A percentile compares a stretch with the other conserved stretches of the same genome.
phyloP scores from a whole-genome alignment of 2,888 invertebrate genomes.

The Oligia latruncula region DNA sequence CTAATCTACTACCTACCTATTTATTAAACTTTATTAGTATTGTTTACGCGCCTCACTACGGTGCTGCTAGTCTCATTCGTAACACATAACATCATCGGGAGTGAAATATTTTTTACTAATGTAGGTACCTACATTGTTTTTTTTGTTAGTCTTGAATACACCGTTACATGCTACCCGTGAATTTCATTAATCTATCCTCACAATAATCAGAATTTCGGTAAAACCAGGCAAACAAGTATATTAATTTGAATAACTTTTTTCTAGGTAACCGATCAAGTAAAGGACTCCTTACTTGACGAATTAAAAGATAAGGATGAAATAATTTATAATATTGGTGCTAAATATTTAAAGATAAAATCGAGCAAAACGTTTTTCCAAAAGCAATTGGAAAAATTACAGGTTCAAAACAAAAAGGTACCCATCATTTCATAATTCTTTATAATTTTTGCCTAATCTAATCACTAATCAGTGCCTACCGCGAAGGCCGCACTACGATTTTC shows the following conservation, averaged over 20 bases:
- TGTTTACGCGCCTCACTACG: too few relatives aligned
- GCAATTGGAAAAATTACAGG: constrained; percentile 77
- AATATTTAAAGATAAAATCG: constrained; percentile 73
- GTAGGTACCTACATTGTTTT: too few relatives aligned
- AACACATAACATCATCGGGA: too few relatives aligned
- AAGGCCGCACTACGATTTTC: background rate
- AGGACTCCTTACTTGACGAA: constrained; percentile 63
- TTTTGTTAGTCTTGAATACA: too few relatives aligned
- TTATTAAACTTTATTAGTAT: background rate
- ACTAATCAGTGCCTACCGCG: too few relatives aligned
- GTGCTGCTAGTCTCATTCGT: too few relatives aligned
- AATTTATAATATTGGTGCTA: constrained; percentile 72
- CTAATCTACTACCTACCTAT: background rate
- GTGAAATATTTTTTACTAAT: too few relatives aligned
- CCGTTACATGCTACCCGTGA: too few relatives aligned
- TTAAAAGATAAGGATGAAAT: constrained; percentile 71
- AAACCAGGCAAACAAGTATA: too few relatives aligned
- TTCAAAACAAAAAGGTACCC: constrained; percentile 64
- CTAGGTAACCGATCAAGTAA: constrained; percentile 48
- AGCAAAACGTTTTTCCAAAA: constrained; percentile 73
- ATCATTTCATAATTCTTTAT: background rate
- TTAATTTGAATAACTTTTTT: background rate
- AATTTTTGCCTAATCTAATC: background rate
- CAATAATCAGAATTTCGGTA: too few relatives aligned
- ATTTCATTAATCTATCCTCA: too few relatives aligned